These are phyloP conservation scores for Diprion similis DNA, from an alignment of 1,140 invertebrate genomes.

Conservation along the genomic window DNA sequence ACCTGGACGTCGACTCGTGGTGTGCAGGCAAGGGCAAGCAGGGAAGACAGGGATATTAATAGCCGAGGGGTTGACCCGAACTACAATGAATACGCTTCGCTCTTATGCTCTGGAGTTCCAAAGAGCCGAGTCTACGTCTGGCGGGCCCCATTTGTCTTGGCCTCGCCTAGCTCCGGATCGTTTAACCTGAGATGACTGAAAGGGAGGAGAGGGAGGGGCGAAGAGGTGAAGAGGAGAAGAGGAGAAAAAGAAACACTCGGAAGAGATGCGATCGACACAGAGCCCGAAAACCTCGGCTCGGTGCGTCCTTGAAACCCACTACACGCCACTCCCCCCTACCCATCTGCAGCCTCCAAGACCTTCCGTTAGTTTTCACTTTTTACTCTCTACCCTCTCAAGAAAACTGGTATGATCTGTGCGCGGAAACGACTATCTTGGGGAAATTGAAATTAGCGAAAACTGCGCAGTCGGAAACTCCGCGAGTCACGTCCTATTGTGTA, in stretches of 20 bases:
- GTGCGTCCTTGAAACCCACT: no score
- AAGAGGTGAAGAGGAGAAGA: background rate
- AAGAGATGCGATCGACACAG: no score
- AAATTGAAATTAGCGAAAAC: no score
- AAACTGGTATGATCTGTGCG: no score
- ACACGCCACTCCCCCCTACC: no score
- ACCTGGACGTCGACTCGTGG: background rate
- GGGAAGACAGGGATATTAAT: constrained; percentile 2
- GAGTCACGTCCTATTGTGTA: background rate
- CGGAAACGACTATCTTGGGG: no score
- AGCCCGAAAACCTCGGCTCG: no score
- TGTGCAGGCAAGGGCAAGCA: background rate
- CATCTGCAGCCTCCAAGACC: no score
- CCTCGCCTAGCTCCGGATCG: background rate
- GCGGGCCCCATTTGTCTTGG: constrained; percentile 1
- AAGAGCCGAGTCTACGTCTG: background rate
- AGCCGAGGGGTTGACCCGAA: constrained; percentile 6
- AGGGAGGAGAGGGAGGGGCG: no score
- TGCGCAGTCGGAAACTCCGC: background rate
- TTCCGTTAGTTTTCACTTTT: no score
- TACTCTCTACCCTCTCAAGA: no score
- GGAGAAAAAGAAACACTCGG: no score
- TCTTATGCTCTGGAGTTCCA: background rate
- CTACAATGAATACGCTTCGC: background rate
- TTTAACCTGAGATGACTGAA: constrained; percentile 2